phyloP scores from a whole-genome alignment of 2,797 vertebrate species.

The Gadopsis marmoratus region DNA sequence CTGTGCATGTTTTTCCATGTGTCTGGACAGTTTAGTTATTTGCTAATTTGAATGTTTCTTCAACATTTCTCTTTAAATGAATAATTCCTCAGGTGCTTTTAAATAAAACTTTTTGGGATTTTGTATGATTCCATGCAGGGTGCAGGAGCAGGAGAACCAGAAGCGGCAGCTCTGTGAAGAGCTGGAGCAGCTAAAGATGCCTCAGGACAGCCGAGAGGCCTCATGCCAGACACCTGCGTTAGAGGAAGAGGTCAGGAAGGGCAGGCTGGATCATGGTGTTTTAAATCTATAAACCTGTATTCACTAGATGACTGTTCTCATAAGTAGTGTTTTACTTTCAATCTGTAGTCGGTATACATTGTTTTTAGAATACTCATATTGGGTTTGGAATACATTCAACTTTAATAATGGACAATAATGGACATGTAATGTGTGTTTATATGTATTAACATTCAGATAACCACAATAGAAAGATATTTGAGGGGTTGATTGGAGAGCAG shows the following conservation, averaged over 20 bases:
- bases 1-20: constrained; percentile 1
- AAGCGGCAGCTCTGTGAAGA: constrained; percentile 85
- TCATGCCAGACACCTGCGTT: constrained; percentile 81
- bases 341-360: not conserved
- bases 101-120: not conserved
- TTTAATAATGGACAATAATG: not conserved
- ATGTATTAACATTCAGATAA: constrained; percentile 3
- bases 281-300: not conserved
- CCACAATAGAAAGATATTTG: not conserved
- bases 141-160: constrained; percentile 87
- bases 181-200: constrained; percentile 79
- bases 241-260: constrained; percentile 75
- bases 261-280: not conserved
- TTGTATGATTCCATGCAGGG: constrained; percentile 72
- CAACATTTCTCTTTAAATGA: not conserved
- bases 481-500: constrained; percentile 23
- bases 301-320: not conserved
- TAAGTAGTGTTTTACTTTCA: not conserved
- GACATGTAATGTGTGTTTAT: constrained; percentile 9
- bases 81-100: not conserved
- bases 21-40: constrained; percentile 3
- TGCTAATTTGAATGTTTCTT: not conserved
- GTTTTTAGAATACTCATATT: not conserved
- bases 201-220: constrained; percentile 82
- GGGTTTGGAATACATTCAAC: not conserved